Evolutionary conservation across 2,797 vertebrate genomes (phyloP).

Genomic region (Cuniculus paca): DNA sequence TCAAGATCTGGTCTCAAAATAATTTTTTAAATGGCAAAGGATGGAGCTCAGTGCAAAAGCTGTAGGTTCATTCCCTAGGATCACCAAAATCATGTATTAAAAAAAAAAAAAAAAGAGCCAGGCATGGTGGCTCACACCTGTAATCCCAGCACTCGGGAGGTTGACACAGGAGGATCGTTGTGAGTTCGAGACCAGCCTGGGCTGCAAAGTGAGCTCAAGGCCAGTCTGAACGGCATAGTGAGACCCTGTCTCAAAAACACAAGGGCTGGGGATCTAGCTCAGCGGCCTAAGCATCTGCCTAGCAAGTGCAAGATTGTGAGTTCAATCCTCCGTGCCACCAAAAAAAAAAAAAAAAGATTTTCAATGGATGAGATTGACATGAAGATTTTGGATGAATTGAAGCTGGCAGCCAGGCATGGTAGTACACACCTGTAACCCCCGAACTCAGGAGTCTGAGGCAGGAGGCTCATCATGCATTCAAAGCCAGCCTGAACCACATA

Average conservation of each 20-base stretch:
- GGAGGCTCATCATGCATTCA: neutral
- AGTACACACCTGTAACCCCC: neutral
- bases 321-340: no score
- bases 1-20: neutral
- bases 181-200: no score
- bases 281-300: no score
- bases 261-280: no score
- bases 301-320: no score
- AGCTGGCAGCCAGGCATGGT: neutral
- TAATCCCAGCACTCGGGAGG: no score
- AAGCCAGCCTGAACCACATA: neutral
- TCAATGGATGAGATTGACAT: neutral
- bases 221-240: no score
- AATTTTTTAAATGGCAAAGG: neutral
- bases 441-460: neutral
- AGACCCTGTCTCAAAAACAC: no score
- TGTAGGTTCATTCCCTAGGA: neutral
- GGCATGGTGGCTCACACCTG: no score
- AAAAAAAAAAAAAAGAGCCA: no score
- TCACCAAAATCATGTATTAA: neutral
- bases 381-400: neutral
- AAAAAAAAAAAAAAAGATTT: neutral
- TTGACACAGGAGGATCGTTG: no score
- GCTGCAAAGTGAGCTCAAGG: no score
- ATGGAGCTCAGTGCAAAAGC: neutral